A percentile compares a stretch with the other conserved stretches of the same genome.
These are phyloP conservation scores for Paralichthys olivaceus DNA, from an alignment of 2,113 vertebrate species.

Conservation along the genomic window DNA sequence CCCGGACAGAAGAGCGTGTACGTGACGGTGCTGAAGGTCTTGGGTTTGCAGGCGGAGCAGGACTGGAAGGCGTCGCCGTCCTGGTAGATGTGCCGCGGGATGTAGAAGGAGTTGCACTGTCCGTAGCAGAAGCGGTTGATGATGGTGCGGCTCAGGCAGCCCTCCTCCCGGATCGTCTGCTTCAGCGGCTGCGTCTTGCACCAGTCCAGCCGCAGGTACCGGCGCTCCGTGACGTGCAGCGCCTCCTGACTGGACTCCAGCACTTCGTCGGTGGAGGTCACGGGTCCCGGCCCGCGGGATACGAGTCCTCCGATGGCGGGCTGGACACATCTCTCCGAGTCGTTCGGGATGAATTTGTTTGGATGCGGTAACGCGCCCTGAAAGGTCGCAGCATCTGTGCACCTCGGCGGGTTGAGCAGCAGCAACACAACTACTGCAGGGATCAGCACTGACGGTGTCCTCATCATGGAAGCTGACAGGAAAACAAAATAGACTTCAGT, in stretches of 20 bases:
- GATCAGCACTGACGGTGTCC: slow-evolving; percentile 73
- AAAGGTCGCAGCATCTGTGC: slow-evolving; percentile 79
- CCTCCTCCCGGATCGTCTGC: slow-evolving; percentile 93
- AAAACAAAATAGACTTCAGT: not conserved
- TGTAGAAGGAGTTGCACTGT: slow-evolving; percentile 98
- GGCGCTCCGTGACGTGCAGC: slow-evolving; percentile 93
- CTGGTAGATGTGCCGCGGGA: slow-evolving; percentile 90
- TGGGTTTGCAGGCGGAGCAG: slow-evolving; percentile 96
- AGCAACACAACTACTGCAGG: slow-evolving; percentile 80
- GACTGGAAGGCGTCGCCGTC: slow-evolving; percentile 94
- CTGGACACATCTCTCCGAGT: slow-evolving; percentile 86
- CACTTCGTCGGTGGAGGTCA: slow-evolving; percentile 87
- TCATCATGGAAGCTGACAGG: slow-evolving; percentile 80
- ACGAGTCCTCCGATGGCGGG: slow-evolving; percentile 83
- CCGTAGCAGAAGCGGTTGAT: slow-evolving; percentile 97
- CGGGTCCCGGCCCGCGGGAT: slow-evolving; percentile 82
- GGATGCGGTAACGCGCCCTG: slow-evolving; percentile 90
- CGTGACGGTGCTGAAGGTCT: slow-evolving; percentile 92
- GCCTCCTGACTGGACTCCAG: slow-evolving; percentile 97
- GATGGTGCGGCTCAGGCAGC: slow-evolving; percentile 92
- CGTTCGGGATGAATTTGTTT: slow-evolving; percentile 89
- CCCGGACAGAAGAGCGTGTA: slow-evolving; percentile 93
- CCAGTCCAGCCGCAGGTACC: slow-evolving; percentile 95
- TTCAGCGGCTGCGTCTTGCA: slow-evolving; percentile 97
- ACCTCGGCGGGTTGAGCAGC: slow-evolving; percentile 77